These are phyloP conservation scores for Tachysurus vachellii DNA, from an alignment of 2,113 vertebrate genomes.

Conservation along the genomic window DNA sequence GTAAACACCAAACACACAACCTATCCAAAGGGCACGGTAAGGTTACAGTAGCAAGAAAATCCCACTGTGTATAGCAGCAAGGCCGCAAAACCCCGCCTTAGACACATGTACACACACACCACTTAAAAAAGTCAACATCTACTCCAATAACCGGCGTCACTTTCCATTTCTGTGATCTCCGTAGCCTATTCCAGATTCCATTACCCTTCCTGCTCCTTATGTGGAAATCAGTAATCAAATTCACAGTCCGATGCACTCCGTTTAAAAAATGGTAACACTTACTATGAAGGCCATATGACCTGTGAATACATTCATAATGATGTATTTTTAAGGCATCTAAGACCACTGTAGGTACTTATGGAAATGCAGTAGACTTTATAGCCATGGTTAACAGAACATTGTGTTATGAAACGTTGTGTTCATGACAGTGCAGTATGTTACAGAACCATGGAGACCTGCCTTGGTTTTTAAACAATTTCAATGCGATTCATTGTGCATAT, in stretches of 20 bases:
- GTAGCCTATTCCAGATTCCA: constrained; percentile 52
- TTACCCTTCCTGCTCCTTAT: constrained; percentile 55
- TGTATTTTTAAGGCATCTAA: not conserved
- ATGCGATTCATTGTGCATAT: not conserved
- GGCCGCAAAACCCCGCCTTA: not conserved
- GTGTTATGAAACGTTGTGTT: not conserved
- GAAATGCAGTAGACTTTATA: not conserved
- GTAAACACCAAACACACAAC: not conserved
- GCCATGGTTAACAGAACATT: not conserved
- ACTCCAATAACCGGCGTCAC: constrained; percentile 59
- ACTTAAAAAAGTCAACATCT: constrained; percentile 52
- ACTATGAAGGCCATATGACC: not conserved
- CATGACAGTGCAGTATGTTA: not conserved
- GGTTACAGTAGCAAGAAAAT: not conserved
- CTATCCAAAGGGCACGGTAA: not conserved
- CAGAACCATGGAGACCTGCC: not conserved
- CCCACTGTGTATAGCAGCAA: not conserved
- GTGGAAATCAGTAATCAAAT: constrained; percentile 57
- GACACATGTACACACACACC: constrained; percentile 9
- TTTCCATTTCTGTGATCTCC: constrained; percentile 53
- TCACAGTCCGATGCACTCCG: not conserved
- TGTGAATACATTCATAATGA: not conserved
- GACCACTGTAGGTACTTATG: not conserved
- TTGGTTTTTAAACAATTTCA: not conserved
- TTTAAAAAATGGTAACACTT: not conserved